phyloP scores from a whole-genome alignment of 2,888 invertebrate genomes.

The Molorchus minor region DNA sequence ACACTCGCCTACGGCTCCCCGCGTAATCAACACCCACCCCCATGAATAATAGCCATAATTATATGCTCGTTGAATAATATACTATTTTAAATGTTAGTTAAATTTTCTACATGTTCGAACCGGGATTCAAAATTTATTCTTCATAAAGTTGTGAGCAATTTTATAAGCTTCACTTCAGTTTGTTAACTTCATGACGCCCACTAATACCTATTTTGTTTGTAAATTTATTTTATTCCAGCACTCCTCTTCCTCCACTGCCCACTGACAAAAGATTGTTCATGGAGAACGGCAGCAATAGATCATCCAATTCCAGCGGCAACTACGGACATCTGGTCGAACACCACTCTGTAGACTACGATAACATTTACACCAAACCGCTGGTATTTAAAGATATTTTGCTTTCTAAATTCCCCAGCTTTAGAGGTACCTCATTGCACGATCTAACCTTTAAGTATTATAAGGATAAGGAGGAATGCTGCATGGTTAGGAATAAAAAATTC shows the following conservation, averaged over 20 bases:
- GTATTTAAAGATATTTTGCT: conserved; percentile 59
- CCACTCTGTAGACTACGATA: conserved; percentile 62
- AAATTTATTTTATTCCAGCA: conserved; percentile 71
- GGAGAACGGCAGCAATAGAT: conserved; percentile 58
- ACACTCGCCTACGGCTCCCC: no score
- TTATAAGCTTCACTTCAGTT: no score
- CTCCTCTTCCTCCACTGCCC: conserved; percentile 85
- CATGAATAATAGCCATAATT: no score
- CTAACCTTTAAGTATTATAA: conserved; percentile 10
- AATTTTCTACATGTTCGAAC: no score
- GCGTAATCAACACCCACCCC: no score
- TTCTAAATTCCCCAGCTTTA: conserved; percentile 3
- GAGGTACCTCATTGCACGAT: background rate
- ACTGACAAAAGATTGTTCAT: conserved; percentile 65
- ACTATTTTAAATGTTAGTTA: no score
- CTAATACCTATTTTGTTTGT: no score
- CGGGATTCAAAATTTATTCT: no score
- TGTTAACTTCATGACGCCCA: no score
- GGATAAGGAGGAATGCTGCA: conserved; percentile 4
- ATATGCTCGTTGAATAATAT: no score
- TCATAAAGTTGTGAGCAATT: no score
- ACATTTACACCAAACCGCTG: conserved; percentile 77
- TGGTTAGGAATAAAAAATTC: background rate
- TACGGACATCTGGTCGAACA: conserved; percentile 66
- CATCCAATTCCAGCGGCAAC: conserved; percentile 62